A percentile compares a stretch with the other conserved stretches of the same genome.
Evolutionary conservation across 2,797 vertebrate genomes (phyloP).

Genomic region (Cynopterus sphinx): DNA sequence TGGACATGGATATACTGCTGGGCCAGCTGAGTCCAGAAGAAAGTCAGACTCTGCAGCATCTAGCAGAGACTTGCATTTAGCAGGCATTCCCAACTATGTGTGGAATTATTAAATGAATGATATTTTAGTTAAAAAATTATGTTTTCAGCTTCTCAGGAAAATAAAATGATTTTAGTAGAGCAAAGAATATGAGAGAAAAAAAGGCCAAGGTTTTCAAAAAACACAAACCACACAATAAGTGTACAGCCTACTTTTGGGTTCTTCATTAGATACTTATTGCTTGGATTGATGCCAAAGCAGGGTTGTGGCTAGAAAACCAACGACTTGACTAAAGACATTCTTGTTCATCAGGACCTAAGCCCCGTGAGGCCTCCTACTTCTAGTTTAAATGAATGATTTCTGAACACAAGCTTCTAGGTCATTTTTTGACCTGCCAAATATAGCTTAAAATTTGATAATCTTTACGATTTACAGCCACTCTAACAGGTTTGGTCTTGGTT

Average conservation of each 20-base stretch:
- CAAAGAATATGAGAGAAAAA: background rate
- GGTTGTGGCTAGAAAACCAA: background rate
- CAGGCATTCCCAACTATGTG: background rate
- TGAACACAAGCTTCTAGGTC: background rate
- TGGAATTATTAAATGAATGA: background rate
- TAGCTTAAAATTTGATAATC: background rate
- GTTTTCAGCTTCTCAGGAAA: slow-evolving; percentile 21
- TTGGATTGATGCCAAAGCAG: background rate
- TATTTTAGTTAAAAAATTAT: background rate
- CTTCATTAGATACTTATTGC: background rate
- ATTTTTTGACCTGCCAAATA: background rate
- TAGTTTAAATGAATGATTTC: background rate
- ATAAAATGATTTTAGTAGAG: slow-evolving; percentile 24
- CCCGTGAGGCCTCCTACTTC: background rate
- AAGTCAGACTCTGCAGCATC: background rate
- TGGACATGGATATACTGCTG: background rate
- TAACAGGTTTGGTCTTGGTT: background rate
- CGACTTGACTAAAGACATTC: background rate
- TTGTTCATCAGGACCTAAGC: background rate
- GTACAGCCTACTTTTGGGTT: background rate
- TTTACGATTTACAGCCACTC: background rate
- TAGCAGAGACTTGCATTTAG: background rate
- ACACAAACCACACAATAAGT: background rate
- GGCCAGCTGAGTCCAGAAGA: background rate
- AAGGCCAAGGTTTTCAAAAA: background rate